A percentile compares a stretch with the other conserved stretches of the same genome.
Conservation (phyloP, 1,140 invertebrate species). For the Drosophila sulfurigaster region DNA sequence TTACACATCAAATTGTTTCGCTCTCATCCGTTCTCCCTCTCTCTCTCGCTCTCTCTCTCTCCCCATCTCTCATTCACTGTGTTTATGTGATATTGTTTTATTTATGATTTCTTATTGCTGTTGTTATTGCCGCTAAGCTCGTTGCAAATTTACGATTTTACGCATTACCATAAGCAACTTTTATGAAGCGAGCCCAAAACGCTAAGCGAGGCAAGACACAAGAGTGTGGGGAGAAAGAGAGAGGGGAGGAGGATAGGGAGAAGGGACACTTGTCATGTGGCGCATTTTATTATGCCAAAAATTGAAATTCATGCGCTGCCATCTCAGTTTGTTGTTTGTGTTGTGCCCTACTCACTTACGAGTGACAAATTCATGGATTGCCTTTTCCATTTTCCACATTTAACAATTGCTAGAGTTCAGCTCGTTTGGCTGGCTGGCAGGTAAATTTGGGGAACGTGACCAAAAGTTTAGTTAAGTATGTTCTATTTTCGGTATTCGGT, state of each 20-base stretch:
- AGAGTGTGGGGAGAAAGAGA: background rate
- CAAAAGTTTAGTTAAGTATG: slow-evolving; percentile 41
- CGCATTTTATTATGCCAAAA: slow-evolving; percentile 50
- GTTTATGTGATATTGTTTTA: slow-evolving; percentile 80
- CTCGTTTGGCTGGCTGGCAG: slow-evolving; percentile 2
- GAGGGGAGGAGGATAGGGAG: slow-evolving; percentile 4
- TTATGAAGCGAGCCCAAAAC: slow-evolving; percentile 38
- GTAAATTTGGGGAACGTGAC: slow-evolving; percentile 30
- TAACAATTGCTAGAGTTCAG: background rate
- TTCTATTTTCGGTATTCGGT: slow-evolving; percentile 29
- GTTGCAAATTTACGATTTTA: slow-evolving; percentile 70
- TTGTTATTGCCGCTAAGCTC: slow-evolving; percentile 55
- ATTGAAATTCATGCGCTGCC: slow-evolving; percentile 69
- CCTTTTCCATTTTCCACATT: slow-evolving; percentile 16
- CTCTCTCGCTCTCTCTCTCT: slow-evolving; percentile 2
- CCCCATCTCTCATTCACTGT: slow-evolving; percentile 25
- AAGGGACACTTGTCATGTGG: slow-evolving; percentile 69
- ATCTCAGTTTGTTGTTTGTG: slow-evolving; percentile 13
- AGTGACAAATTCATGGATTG: slow-evolving; percentile 53
- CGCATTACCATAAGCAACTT: slow-evolving; percentile 77
- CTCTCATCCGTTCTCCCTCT: background rate
- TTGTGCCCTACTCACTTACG: slow-evolving; percentile 46
- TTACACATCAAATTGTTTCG: background rate
- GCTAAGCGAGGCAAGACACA: slow-evolving; percentile 20
- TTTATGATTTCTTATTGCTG: slow-evolving; percentile 77